Conservation (phyloP, 2,888 invertebrate genomes). For the Drosophila mimica region DNA sequence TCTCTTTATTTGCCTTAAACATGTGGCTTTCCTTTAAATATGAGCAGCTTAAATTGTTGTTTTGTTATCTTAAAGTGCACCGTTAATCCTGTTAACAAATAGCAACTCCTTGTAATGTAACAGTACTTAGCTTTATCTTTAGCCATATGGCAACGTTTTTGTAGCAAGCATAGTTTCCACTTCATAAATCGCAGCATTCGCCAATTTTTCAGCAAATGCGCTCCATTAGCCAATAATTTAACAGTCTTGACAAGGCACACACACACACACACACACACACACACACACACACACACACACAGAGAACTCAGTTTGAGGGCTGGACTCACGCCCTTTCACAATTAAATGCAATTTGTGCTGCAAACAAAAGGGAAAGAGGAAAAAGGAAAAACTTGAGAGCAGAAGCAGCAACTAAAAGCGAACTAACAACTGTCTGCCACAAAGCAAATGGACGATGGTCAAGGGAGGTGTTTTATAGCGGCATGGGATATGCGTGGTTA, state of each 20-base stretch:
- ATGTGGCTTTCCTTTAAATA: not conserved
- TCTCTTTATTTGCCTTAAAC: too few species aligned
- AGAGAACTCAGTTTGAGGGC: not conserved
- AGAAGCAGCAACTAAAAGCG: constrained; percentile 41
- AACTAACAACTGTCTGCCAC: constrained; percentile 39
- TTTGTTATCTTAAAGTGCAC: not conserved
- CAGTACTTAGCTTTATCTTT: not conserved
- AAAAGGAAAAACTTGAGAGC: not conserved
- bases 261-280: not conserved
- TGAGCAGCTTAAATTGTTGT: not conserved
- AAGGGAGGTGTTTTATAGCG: not conserved
- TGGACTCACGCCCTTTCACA: constrained; percentile 45
- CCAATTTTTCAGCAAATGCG: constrained; percentile 54
- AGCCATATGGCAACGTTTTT: constrained; percentile 25
- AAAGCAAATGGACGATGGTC: constrained; percentile 30
- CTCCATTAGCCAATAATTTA: constrained; percentile 60
- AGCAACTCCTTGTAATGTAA: not conserved
- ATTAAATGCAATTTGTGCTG: constrained; percentile 68
- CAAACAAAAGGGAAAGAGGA: constrained; percentile 21
- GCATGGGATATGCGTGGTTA: constrained; percentile 12
- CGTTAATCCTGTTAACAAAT: not conserved
- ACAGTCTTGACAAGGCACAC: constrained; percentile 13
- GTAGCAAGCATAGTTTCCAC: constrained; percentile 35
- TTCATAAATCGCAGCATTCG: constrained; percentile 45
- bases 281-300: not conserved